Evolutionary conservation across 1,140 invertebrate genomes (phyloP).

Genomic region (Ditylenchus dipsaci): DNA sequence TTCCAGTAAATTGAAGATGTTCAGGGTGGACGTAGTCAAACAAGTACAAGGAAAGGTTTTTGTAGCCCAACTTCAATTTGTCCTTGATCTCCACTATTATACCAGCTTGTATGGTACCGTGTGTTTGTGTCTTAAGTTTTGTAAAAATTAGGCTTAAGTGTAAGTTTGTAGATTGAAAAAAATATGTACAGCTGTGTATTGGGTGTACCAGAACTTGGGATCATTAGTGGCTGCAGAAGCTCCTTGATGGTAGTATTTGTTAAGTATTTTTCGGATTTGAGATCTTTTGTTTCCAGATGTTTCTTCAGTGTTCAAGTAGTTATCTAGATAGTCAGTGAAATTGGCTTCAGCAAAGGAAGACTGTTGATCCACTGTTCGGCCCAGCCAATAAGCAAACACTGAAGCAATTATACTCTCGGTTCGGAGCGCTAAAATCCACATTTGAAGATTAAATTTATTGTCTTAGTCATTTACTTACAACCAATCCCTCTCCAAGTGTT

Average conservation of each 20-base stretch:
- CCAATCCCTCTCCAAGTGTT: background rate
- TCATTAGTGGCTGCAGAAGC: background rate
- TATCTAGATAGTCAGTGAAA: background rate
- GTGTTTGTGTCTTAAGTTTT: background rate
- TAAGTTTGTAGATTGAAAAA: no score
- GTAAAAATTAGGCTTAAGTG: no score
- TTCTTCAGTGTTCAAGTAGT: background rate
- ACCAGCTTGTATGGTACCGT: background rate
- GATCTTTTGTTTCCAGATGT: background rate
- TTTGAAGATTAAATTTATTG: no score
- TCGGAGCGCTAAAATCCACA: background rate
- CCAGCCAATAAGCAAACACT: background rate
- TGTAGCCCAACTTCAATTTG: background rate
- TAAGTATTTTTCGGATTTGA: background rate
- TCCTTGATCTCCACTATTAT: background rate
- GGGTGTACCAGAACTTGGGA: background rate
- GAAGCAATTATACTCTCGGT: background rate
- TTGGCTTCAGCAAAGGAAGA: background rate
- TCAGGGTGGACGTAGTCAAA: background rate
- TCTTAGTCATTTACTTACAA: background rate
- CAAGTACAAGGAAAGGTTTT: background rate
- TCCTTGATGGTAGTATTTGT: background rate
- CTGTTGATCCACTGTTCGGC: background rate
- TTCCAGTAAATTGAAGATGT: background rate
- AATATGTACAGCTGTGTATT: background rate